Conservation (phyloP, 2,797 vertebrate species). For the Helostoma temminkii region DNA sequence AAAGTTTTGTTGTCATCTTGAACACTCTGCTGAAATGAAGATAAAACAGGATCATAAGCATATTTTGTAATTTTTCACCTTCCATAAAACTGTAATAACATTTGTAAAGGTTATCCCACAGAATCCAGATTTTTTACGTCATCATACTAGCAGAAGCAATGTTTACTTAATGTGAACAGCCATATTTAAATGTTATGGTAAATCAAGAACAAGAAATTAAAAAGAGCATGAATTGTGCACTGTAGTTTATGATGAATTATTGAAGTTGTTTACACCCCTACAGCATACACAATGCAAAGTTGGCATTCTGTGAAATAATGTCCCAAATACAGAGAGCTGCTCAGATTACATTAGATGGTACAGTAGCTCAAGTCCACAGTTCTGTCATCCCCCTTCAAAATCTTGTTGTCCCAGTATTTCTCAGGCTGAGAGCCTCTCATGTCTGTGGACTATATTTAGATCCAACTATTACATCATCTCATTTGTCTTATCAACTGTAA, state of each 20-base stretch:
- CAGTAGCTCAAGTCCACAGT: slow-evolving; percentile 17
- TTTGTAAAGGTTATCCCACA: too few species aligned
- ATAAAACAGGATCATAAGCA: slow-evolving; percentile 52
- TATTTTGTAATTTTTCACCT: slow-evolving; percentile 57
- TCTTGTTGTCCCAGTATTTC: slow-evolving; percentile 63
- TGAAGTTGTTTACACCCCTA: background rate
- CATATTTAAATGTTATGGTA: slow-evolving; percentile 10
- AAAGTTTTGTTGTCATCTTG: slow-evolving; percentile 46
- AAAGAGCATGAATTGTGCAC: background rate
- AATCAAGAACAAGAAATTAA: slow-evolving; percentile 6
- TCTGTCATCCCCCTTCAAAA: slow-evolving; percentile 53
- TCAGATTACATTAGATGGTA: too few species aligned
- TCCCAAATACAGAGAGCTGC: background rate
- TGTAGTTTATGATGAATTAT: background rate
- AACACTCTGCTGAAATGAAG: slow-evolving; percentile 37
- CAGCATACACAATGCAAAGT: slow-evolving; percentile 9
- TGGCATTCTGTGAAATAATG: background rate
- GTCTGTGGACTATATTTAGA: slow-evolving; percentile 67
- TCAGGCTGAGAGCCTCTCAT: slow-evolving; percentile 55
- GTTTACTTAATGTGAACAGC: slow-evolving; percentile 21
- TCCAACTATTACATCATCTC: slow-evolving; percentile 68
- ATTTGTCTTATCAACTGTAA: slow-evolving; percentile 57
- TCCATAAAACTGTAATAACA: slow-evolving; percentile 62
- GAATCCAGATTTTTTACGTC: slow-evolving; percentile 47
- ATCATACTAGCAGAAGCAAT: slow-evolving; percentile 25